Evolutionary conservation across 2,797 vertebrate species (phyloP), one percentile per base, ranked within the genome.

Genomic region (Galago senegalensis): DNA sequence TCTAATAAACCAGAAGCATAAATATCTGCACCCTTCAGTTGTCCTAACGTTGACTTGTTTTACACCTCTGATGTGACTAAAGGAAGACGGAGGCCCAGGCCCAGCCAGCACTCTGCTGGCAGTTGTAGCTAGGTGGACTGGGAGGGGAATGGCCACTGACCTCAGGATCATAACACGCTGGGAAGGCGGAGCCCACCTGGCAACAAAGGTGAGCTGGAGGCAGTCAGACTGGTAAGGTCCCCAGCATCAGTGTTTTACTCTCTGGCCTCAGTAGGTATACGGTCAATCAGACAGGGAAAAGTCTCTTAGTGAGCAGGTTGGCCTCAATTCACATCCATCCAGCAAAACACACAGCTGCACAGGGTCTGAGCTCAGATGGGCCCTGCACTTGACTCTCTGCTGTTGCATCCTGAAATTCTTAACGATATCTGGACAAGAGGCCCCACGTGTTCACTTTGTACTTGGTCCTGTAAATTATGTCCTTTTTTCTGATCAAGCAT

Each of bases 1-100:
- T 34, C 60, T 95, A 63, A 97, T 91, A 56, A 94, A 65, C 49
- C 86, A 60, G 88, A 97, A 40, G 65, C 23, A 89, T 88, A 96
- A 93, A 96, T 92, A 98, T 69, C 84, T 73, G 56, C 85, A 56
- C 27, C 53, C n/a, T 49, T 61, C 20, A 76, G 43, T 73, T 84
- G 20, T 70, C 31, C 67, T 77, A 18, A 14, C 37, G 63, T 58
- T 81, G 60, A 81, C 60, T 23, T n/a, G n/a, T 85, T 83, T 73
- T 29, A 31, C 31, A 11, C 2, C 37, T 73, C 49, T 86, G 29
- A 81, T 58, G 34, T 69, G 27, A 53, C 37, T 13, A 73, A 87
- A 34, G 43, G 20, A 79, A 40, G 70, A 56, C 8, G 40, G 34
- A 20, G 72, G n/a, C n/a, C 40, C 23, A 43, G 21, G 60, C 21